Evolutionary conservation across 2,888 invertebrate species (phyloP), one percentile per base, ranked within the genome.

Genomic region (Cantharis lateralis): DNA sequence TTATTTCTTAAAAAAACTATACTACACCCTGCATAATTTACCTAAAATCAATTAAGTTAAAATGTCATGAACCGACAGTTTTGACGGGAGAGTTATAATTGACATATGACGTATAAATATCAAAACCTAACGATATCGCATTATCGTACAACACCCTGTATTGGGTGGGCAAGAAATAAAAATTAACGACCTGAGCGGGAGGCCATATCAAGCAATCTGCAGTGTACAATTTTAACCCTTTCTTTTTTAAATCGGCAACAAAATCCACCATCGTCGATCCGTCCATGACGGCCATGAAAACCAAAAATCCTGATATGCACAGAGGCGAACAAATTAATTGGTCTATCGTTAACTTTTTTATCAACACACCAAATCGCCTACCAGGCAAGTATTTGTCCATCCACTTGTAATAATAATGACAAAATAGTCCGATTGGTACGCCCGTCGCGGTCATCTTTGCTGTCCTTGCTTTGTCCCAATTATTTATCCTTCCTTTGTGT

Each of bases 181-280:
- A 98, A 87, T 98, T 98, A n/a, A 98, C 89, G 63, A 96, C 89
- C 87, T 98, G 98, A 0, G 96, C 97, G 7, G 95, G 95, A 0
- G 98, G 97, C 97, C 98, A 98, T 24, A 98, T 92, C 7, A 95
- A 86, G 95, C 96, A 97, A 87, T 98, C 98, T 1, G 96, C 96
- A 70, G 92, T 90, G 85, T 96, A 97, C 11, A 98, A 88, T 81
- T 90, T 92, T 90, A 92, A 91, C 16, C 95, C 95, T 87, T 97
- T 97, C 26, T 91, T 88, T 82, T 89, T 90, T 32, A 95, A 90
- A 88, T 96, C 95, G 62, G 90, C 87, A 80, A 91, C 90, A 73
- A 95, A 91, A 82, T 93, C 92, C 15, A 89, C 85, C 70, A 89
- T 84, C 1, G 91, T 90, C 78, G 91, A 89, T 10, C 90, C 89